phyloP scores from a whole-genome alignment of 2,888 invertebrate species.

The Lepidochitona cinerea region DNA sequence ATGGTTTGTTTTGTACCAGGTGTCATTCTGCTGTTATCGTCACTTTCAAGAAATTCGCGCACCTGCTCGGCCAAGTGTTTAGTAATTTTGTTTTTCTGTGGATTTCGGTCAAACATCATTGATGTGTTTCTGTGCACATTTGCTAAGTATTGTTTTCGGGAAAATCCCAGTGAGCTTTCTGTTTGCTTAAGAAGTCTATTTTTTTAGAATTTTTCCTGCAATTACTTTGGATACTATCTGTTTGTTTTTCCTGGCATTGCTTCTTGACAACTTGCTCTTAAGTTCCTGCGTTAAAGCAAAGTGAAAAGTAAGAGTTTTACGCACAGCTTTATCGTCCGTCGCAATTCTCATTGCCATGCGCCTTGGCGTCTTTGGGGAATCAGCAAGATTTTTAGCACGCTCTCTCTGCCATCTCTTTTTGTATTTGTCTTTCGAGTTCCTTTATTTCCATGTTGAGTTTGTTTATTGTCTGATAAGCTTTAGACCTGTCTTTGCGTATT shows the following conservation, averaged over 20 bases:
- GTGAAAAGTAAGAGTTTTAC: neutral
- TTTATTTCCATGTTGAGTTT: neutral
- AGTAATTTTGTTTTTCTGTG: neutral
- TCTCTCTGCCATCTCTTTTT: neutral
- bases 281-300: neutral
- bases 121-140: neutral
- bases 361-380: neutral
- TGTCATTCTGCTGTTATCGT: conserved; percentile 33
- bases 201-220: conserved; percentile 8
- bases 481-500: neutral
- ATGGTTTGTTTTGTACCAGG: conserved; percentile 29
- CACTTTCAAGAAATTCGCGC: conserved; percentile 14
- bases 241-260: neutral
- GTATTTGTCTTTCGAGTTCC: neutral
- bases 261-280: neutral
- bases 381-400: neutral
- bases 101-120: neutral
- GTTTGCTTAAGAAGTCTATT: neutral
- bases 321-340: neutral
- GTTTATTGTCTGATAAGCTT: neutral
- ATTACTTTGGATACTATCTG: conserved; percentile 5
- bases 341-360: neutral
- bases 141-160: neutral
- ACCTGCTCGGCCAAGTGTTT: neutral
- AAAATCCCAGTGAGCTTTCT: neutral